A percentile compares a stretch with the other conserved stretches of the same genome.
These are phyloP conservation scores for Xenentodon cancila DNA, from an alignment of 2,797 vertebrate genomes.

Conservation along the genomic window DNA sequence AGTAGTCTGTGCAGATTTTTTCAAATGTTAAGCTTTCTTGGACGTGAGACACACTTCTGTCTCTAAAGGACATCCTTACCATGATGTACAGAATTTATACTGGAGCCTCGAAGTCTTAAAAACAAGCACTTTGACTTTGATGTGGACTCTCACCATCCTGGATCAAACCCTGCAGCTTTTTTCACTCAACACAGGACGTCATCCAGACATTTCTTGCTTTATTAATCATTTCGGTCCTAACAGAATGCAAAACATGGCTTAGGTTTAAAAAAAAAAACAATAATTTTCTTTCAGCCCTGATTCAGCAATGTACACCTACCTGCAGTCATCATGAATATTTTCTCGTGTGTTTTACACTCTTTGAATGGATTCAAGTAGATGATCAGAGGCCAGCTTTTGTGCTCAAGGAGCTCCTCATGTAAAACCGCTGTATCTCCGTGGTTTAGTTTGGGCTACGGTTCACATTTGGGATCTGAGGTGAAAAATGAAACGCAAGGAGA, in stretches of 20 bases:
- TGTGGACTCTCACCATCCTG: neutral
- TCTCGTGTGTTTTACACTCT: slow-evolving; percentile 4
- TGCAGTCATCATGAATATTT: neutral
- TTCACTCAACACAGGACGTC: no score
- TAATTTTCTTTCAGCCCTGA: neutral
- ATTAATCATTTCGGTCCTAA: neutral
- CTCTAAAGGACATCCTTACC: neutral
- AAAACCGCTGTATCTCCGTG: slow-evolving; percentile 7
- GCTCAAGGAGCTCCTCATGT: neutral
- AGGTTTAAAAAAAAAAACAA: neutral
- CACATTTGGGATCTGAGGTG: slow-evolving; percentile 14
- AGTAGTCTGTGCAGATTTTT: neutral
- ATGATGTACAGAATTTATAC: no score
- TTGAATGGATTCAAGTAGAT: neutral
- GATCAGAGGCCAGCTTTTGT: slow-evolving; percentile 14
- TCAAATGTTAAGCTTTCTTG: neutral
- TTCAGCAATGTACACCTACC: neutral
- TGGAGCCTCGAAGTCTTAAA: neutral
- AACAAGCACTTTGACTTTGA: neutral
- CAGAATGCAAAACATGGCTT: neutral
- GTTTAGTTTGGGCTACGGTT: neutral
- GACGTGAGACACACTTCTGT: neutral
- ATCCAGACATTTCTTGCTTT: neutral
- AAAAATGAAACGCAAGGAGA: slow-evolving; percentile 3
- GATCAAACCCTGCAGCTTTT: neutral